phyloP scores from a whole-genome alignment of 2,888 invertebrate species.

The Acrocera orbiculus region DNA sequence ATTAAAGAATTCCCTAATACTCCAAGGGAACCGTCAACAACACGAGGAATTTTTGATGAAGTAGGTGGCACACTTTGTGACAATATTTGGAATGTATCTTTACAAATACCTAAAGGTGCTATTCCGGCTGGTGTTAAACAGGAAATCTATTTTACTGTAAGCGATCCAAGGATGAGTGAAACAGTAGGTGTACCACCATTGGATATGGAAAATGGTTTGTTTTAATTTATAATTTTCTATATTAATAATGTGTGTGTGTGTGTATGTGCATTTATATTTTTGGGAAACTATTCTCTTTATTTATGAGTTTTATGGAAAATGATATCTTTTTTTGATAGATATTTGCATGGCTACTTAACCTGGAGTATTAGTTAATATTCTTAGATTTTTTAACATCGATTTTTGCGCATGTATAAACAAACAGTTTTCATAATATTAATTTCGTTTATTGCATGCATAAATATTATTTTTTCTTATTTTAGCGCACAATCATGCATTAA shows the following conservation, averaged over 20 bases:
- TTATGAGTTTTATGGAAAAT: too few relatives aligned
- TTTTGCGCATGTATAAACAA: too few relatives aligned
- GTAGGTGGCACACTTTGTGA: conserved; percentile 71
- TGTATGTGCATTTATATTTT: conserved; percentile 5
- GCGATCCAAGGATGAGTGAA: conserved; percentile 52
- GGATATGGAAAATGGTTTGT: conserved; percentile 76
- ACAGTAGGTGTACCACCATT: conserved; percentile 67
- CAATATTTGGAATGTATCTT: conserved; percentile 76
- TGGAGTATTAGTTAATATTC: too few relatives aligned
- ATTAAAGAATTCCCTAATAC: conserved; percentile 19
- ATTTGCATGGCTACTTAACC: too few relatives aligned
- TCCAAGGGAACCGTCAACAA: conserved; percentile 40
- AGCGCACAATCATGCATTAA: too few relatives aligned
- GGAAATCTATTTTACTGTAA: conserved; percentile 85
- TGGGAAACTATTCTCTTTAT: neutral
- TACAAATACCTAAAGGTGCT: conserved; percentile 78
- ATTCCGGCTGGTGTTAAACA: conserved; percentile 65
- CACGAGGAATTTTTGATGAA: conserved; percentile 50
- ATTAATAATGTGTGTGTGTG: conserved; percentile 9
- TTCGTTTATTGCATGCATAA: too few relatives aligned
- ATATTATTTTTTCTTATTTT: too few relatives aligned
- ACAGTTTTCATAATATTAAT: too few relatives aligned
- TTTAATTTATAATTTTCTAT: conserved; percentile 7
- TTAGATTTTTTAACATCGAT: too few relatives aligned
- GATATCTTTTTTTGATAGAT: too few relatives aligned